Percentiles rank a stretch among this genome's conserved stretches.
Evolutionary conservation across 2,797 vertebrate genomes (phyloP).

Genomic region (Thripadectes ignobilis): DNA sequence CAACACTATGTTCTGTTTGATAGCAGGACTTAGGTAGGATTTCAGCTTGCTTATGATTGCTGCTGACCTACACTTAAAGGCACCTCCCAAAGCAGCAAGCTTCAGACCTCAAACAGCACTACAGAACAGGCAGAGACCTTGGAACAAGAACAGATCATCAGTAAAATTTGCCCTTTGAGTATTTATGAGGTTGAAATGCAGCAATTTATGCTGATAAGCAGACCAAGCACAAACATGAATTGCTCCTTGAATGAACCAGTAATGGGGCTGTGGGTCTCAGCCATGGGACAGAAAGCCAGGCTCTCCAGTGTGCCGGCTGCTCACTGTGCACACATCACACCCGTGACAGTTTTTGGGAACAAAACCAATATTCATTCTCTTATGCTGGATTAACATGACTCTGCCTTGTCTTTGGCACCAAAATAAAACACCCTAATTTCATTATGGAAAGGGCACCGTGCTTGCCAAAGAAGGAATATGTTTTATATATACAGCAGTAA

Average conservation of each 20-base stretch:
- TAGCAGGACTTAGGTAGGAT: neutral
- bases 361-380: neutral
- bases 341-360: neutral
- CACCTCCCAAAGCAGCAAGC: neutral
- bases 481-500: neutral
- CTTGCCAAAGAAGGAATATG: neutral
- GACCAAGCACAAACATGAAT: neutral
- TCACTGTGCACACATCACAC: neutral
- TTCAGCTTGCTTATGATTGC: neutral
- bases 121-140: neutral
- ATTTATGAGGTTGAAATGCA: neutral
- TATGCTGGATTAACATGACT: neutral
- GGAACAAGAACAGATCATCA: neutral
- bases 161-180: neutral
- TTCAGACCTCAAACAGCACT: neutral
- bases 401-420: neutral
- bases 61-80: neutral
- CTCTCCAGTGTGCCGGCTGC: neutral
- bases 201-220: neutral
- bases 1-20: accelerated
- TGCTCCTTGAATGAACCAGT: neutral
- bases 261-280: neutral
- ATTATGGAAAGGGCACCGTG: neutral
- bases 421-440: neutral
- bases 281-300: neutral